Evolutionary conservation across 2,888 invertebrate genomes (phyloP), one percentile per base, ranked within the genome.

Genomic region (Lysandra coridon): DNA sequence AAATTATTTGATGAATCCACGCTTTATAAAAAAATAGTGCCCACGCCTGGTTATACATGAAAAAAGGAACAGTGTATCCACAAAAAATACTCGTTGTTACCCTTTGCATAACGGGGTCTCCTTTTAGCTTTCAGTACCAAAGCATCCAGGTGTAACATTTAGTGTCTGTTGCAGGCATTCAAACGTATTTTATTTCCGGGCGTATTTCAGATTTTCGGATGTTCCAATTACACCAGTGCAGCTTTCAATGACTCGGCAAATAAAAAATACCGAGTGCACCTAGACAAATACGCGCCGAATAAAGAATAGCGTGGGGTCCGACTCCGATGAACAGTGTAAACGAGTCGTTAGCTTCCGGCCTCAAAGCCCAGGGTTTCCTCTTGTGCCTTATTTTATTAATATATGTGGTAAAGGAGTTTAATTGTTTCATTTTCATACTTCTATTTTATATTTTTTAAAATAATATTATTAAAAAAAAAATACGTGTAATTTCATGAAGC

Each of bases 171-270:
- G 69, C 33, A 57, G 69, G 33, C 5, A 69, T 33, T 14, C 69
- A 69, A 14, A 69, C 17, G 69, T 69, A 64, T 12, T 75, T 75
- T 53, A n/a, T 75, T 49, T 49, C 37, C 44, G 14, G 14, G 17
- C 23, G 53, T 17, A 57, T 76, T 57, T 76, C 30, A 7, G 76
- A 33, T 57, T 76, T 57, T 44, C 57, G 17, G 76, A 57, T 76
- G 33, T 57, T 57, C 76, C 76, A 76, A 76, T 76, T 76, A 76
- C 33, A 76, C 5, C 57, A 53, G 30, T 33, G 53, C 40, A 30
- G 17, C 30, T 33, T 53, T 76, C 57, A 76, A 76, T 33, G 53
- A 57, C 53, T 49, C 5, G 5, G 53, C 30, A 76, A 57, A 75
- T 49, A 75, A 76, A 76, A 33, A 76, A 76, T 33, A 76, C 49